Evolutionary conservation across 2,888 invertebrate genomes (phyloP).

Genomic region (Lithophane leautieri): DNA sequence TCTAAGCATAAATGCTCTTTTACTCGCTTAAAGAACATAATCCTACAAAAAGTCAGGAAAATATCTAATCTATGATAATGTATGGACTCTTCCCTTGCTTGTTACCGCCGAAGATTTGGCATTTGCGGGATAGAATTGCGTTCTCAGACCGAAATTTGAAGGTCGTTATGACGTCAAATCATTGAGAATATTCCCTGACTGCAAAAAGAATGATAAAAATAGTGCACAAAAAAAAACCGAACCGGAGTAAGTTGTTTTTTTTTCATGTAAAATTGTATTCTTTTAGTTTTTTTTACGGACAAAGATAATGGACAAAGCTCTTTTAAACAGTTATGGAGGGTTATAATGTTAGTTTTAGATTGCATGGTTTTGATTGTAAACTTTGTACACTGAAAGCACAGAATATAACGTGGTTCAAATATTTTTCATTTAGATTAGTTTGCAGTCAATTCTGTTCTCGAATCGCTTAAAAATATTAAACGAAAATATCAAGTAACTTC

Average conservation of each 20-base stretch:
- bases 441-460: not conserved
- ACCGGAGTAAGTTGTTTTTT: too few relatives aligned
- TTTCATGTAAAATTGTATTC: too few relatives aligned
- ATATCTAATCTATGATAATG: conserved; percentile 35
- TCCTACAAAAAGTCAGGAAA: not conserved
- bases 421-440: not conserved
- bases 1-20: not conserved
- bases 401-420: not conserved
- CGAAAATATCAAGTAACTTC: conserved; percentile 16
- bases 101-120: not conserved
- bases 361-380: not conserved
- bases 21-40: not conserved
- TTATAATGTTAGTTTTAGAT: not conserved
- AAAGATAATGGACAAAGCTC: not conserved
- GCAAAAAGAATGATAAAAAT: not conserved
- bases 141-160: conserved; percentile 16
- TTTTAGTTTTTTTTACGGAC: not conserved
- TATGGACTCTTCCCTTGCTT: conserved; percentile 14
- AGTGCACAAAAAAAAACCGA: not conserved
- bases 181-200: not conserved
- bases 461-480: conserved; percentile 25
- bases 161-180: conserved; percentile 3
- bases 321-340: not conserved
- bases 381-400: not conserved
- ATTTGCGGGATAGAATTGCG: conserved; percentile 12